Evolutionary conservation across 2,888 invertebrate species (phyloP), one percentile per base, ranked within the genome.

Genomic region (Scaptodrosophila latifasciaeformis): DNA sequence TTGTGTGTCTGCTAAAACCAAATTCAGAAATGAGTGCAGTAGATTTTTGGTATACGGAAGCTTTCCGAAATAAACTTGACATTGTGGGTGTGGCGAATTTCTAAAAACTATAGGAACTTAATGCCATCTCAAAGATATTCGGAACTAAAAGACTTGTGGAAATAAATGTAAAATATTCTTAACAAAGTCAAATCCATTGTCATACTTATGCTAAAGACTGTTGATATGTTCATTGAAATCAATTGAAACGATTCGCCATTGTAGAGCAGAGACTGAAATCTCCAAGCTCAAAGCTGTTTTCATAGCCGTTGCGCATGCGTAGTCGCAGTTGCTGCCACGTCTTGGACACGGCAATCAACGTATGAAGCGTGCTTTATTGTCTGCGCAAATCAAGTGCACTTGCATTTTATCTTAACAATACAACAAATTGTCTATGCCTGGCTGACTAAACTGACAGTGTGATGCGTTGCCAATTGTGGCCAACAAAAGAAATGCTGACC

Each of bases 401-500:
- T 37, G 37, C 37, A 37, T 10, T 37, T 65, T 54, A 59, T 57
- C 55, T 49, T 13, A 17, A 18, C 37, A 10, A 27, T n/a, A 42
- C 39, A 64, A 56, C 34, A 60, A 54, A 71, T 71, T 75, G 67
- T 72, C 69, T 62, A 76, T 72, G 70, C 61, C 63, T 62, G 51
- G 61, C 39, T 49, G 49, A 29, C 39, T 40, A 17, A 34, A 10
- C 30, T 54, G 21, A 12, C 37, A 49, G 57, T 42, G 27, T 61
- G 57, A 67, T 59, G 67, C 62, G 72, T 72, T 67, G 62, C 72
- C 72, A 72, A 63, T 71, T 65, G 68, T 19, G 39, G 52, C 60
- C 54, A 59, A 72, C 72, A 72, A 77, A 74, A 77, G 77, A 72
- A 77, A 74, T 72, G 72, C 74, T 72, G 70, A 61, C 30, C 37